Conservation (phyloP, 2,888 invertebrate species). For the Lathronympha strigana region DNA sequence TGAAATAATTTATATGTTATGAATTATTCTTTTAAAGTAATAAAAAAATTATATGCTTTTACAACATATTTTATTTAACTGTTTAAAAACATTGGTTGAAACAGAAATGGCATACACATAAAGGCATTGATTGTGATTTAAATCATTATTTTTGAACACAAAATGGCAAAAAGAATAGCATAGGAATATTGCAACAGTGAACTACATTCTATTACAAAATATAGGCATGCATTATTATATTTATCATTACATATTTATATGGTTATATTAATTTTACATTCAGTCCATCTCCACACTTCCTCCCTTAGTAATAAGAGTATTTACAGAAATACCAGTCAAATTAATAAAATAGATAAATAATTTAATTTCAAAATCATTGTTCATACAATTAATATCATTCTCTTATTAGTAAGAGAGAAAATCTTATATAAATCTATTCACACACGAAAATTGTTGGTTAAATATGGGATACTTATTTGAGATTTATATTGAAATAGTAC, state of each 20-base stretch:
- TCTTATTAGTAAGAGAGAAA: conserved; percentile 23
- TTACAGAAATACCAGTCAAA: background rate
- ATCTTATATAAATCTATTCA: background rate
- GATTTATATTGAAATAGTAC: background rate
- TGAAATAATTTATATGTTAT: background rate
- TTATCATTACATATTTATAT: conserved; percentile 17
- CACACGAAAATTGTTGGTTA: background rate
- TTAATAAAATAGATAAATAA: background rate
- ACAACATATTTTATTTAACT: conserved; percentile 33
- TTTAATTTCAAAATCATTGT: background rate
- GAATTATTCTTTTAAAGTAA: background rate
- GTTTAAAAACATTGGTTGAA: conserved; percentile 31
- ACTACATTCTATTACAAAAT: conserved; percentile 21
- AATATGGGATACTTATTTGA: conserved; percentile 1
- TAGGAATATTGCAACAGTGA: conserved; percentile 19
- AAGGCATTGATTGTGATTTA: conserved; percentile 5
- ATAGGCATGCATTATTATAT: conserved; percentile 28
- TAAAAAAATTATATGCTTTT: conserved; percentile 29
- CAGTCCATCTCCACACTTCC: conserved; percentile 14
- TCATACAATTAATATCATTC: background rate
- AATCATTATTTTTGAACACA: conserved; percentile 29
- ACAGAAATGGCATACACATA: conserved; percentile 6
- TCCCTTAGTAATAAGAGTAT: conserved; percentile 23
- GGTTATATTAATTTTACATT: conserved; percentile 25
- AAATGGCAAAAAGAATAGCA: conserved; percentile 20